Evolutionary conservation across 2,888 invertebrate species (phyloP).

Genomic region (Nomada flava): DNA sequence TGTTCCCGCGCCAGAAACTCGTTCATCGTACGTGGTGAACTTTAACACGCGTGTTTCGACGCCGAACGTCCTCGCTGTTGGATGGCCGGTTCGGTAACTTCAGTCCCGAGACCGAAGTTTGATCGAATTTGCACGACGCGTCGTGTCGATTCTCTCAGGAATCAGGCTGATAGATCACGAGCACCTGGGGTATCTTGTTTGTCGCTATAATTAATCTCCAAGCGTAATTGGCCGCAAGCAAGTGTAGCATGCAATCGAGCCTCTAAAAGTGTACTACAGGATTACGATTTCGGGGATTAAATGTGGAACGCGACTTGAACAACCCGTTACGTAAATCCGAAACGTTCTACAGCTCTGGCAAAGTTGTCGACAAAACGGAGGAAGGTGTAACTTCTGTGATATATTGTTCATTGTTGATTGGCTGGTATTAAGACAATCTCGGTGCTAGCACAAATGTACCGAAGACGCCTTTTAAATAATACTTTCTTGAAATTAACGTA

Average conservation of each 20-base stretch:
- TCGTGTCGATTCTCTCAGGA: conserved; percentile 27
- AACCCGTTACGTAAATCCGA: neutral
- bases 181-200: conserved; percentile 55
- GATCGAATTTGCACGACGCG: neutral
- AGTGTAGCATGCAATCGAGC: neutral
- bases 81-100: conserved; percentile 4
- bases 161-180: conserved; percentile 64
- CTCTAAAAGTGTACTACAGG: neutral
- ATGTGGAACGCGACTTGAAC: neutral
- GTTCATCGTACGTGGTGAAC: conserved; percentile 21
- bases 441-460: neutral
- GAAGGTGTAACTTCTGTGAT: neutral
- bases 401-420: neutral
- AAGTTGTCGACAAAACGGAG: neutral
- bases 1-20: neutral
- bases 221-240: conserved; percentile 26
- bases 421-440: neutral
- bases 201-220: conserved; percentile 52
- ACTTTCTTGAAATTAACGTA: neutral
- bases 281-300: neutral
- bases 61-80: neutral
- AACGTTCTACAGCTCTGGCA: neutral
- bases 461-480: too few species aligned
- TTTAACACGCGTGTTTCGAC: conserved; percentile 12
- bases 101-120: conserved; percentile 16